A percentile compares a stretch with the other conserved stretches of the same genome.
phyloP scores from a whole-genome alignment of 2,888 invertebrate species.

The Strigamia crassipes region DNA sequence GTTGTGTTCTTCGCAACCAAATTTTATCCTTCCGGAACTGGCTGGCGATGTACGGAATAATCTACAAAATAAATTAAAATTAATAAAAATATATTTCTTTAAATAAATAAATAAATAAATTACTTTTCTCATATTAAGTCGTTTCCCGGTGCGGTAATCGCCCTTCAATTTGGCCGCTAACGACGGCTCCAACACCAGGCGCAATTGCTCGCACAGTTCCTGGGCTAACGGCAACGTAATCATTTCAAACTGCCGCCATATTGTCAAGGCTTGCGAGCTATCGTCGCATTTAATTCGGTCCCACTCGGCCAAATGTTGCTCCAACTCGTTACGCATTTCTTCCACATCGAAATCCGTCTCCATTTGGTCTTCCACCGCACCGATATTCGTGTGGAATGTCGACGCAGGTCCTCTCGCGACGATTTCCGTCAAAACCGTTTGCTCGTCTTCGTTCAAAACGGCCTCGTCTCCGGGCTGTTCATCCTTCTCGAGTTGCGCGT shows the following conservation, averaged over 20 bases:
- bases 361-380: not conserved
- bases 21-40: conserved; percentile 99
- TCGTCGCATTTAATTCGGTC: conserved; percentile 49
- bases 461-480: conserved; percentile 43
- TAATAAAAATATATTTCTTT: conserved; percentile 38
- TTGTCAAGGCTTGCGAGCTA: conserved; percentile 50
- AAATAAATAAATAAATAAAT: not conserved
- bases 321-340: conserved; percentile 61
- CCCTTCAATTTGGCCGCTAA: conserved; percentile 89
- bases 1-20: conserved; percentile 94
- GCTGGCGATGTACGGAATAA: conserved; percentile 98
- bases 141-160: conserved; percentile 93
- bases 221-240: conserved; percentile 67
- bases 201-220: conserved; percentile 88
- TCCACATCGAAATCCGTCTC: conserved; percentile 59
- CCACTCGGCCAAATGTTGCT: conserved; percentile 64
- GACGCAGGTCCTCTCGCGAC: conserved; percentile 74
- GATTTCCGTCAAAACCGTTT: conserved; percentile 68
- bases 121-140: conserved; percentile 94
- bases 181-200: conserved; percentile 94
- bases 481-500: conserved; percentile 50
- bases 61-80: conserved; percentile 58
- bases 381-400: conserved; percentile 72
- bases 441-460: conserved; percentile 55
- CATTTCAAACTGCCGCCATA: conserved; percentile 59